Base-by-base conservation (phyloP, 2,797 vertebrate species). In the Cyclopterus lumpus region DNA sequence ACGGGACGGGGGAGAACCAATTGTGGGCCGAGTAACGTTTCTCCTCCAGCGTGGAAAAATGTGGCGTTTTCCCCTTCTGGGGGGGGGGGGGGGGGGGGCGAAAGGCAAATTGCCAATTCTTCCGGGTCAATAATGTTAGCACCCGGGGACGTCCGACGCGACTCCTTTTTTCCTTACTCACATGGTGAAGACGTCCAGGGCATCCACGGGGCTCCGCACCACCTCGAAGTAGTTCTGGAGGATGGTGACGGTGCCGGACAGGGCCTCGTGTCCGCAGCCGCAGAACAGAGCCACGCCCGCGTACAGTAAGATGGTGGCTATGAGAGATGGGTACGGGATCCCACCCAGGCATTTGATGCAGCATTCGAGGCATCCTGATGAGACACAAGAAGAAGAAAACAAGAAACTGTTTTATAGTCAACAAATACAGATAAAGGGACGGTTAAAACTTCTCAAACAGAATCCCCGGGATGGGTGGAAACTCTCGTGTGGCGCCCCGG, bases 161-260 rank as follows among this genome's bases (percentile, higher is more conserved):
- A 40, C 5, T 36, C 24, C 26, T 28, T 28, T 28, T 20, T 14
- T 71, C 65, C 6, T 15, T 70, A 92, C 98, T 96, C 92, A 99
- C 98, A 99, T 98, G 83, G 97, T 98, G 83, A 99, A 99, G 89
- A 98, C 96, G 63, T 99, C 98, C 90, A 99, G 92, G 0, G 97
- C 93, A 34, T 99, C 98, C 91, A 96, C 93, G 42, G 97, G 95
- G 93, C 95, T 94, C 92, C 97, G 95, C 77, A 97, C 95, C 94
- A 99, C 96, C 91, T 99, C 97, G 77, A 99, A 99, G 93, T 99
- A 99, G 93, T 96, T 98, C 87, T 99, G 97, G 85, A 99, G 97
- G 88, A 99, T 99, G 91, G 96, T 97, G 92, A 98, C 97, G 0
- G 97, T 99, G 87, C 98, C 98, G 1, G 97, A 96, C 57, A 99